Conservation (phyloP, 2,113 vertebrate species). For the Nestor notabilis region DNA sequence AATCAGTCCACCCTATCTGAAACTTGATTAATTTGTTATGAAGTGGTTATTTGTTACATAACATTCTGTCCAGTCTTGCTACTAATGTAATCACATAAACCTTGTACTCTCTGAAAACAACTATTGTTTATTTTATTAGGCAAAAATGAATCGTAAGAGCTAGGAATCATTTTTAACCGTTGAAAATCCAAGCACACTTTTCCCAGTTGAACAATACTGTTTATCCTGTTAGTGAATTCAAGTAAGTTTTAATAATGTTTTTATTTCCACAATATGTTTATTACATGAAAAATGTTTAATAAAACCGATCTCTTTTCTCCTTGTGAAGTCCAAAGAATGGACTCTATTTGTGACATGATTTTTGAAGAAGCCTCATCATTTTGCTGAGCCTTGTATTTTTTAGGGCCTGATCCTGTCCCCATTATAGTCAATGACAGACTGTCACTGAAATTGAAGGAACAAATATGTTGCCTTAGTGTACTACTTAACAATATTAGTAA, state of each 20-base stretch:
- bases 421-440: neutral
- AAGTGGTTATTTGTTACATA: neutral
- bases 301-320: neutral
- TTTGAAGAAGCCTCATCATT: neutral
- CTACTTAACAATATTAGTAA: neutral
- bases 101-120: neutral
- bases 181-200: neutral
- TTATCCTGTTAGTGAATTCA: neutral
- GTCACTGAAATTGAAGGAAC: neutral
- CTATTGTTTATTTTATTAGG: neutral
- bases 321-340: neutral
- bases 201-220: neutral
- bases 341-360: neutral
- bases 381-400: neutral
- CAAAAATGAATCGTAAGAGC: neutral
- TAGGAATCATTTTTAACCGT: neutral
- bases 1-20: neutral
- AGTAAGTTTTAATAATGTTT: neutral
- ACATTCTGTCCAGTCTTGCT: neutral
- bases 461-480: neutral
- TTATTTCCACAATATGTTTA: neutral
- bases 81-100: neutral
- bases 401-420: neutral
- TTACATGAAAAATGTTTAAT: neutral
- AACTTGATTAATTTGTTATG: neutral